Evolutionary conservation across 2,113 vertebrate species (phyloP).

Genomic region (Bostrychus sinensis): DNA sequence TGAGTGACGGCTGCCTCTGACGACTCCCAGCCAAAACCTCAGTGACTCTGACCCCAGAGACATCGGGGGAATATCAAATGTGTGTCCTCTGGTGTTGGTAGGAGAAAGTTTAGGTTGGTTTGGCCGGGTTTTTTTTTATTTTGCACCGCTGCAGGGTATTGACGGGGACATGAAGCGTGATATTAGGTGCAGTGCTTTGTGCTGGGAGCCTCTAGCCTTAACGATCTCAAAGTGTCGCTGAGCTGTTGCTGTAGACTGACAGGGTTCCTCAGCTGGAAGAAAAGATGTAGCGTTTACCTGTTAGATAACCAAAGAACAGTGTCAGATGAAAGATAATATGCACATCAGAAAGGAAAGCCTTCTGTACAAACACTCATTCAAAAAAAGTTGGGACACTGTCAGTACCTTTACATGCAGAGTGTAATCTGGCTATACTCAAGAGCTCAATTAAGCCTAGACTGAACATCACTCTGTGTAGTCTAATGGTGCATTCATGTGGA

Average conservation of each 20-base stretch:
- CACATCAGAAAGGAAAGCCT: background rate
- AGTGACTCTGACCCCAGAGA: conserved; percentile 30
- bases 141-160: conserved; percentile 23
- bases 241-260: conserved; percentile 43
- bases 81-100: conserved; percentile 22
- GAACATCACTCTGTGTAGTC: no score
- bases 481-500: no score
- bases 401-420: background rate
- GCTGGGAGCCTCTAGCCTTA: conserved; percentile 38
- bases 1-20: conserved; percentile 14
- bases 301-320: background rate
- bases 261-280: conserved; percentile 39
- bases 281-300: conserved; percentile 15
- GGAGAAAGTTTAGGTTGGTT: conserved; percentile 43
- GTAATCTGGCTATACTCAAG: background rate
- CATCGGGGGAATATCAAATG: conserved; percentile 9
- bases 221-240: conserved; percentile 39
- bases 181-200: conserved; percentile 58
- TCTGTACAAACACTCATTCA: background rate
- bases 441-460: background rate
- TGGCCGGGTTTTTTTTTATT: background rate
- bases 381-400: conserved; percentile 9
- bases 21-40: conserved; percentile 27
- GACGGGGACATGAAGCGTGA: conserved; percentile 61
- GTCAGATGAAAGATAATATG: conserved; percentile 11